Conservation (phyloP, 2,888 invertebrate genomes). For the Pteria penguin region DNA sequence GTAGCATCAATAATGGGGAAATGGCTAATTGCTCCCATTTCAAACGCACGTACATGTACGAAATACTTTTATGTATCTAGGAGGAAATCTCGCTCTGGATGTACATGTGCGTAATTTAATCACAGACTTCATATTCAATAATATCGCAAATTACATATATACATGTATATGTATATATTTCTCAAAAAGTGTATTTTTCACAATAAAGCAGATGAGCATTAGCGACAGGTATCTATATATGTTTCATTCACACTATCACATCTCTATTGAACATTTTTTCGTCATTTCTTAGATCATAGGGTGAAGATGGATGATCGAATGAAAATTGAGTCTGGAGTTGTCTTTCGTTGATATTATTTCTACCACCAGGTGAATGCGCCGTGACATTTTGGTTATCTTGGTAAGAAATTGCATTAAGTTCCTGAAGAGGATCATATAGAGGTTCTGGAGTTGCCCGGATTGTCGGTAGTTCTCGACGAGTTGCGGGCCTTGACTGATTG, state of each 20-base stretch:
- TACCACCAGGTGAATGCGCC: not conserved
- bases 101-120: no score
- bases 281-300: not conserved
- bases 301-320: not conserved
- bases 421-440: constrained; percentile 21
- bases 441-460: constrained; percentile 43
- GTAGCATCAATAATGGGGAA: no score
- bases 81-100: no score
- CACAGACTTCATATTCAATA: no score
- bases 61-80: no score
- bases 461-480: constrained; percentile 30
- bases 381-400: not conserved
- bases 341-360: not conserved
- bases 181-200: no score
- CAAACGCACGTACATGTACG: no score
- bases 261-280: constrained; percentile 1
- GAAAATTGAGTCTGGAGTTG: not conserved
- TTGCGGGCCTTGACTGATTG: not conserved
- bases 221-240: no score
- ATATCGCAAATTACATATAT: no score
- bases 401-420: constrained; percentile 17
- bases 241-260: not conserved
- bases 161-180: no score
- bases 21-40: no score
- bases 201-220: no score